A percentile compares a stretch with the other conserved stretches of the same genome.
phyloP scores from a whole-genome alignment of 30 jellyfish, hydroid and myxozoan genomes.

The Catostylus mosaicus region DNA sequence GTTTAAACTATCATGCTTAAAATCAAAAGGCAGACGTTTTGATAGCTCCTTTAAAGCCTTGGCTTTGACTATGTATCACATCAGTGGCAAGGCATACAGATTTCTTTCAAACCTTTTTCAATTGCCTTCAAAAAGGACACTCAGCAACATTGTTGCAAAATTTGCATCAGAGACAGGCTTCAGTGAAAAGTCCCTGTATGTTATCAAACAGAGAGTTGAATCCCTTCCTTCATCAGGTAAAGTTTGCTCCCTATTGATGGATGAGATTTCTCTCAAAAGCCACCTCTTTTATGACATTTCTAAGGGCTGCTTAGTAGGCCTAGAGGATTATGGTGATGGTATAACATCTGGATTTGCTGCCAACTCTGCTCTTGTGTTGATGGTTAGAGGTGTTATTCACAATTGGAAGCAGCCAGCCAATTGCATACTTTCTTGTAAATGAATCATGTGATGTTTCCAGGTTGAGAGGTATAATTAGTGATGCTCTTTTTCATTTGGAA shows the following conservation, averaged over 20 bases:
- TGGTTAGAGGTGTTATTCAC: conserved; percentile 22
- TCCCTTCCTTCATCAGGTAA: conserved; percentile 11
- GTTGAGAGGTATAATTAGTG: conserved; percentile 20
- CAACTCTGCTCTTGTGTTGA: conserved; percentile 22
- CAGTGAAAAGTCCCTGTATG: conserved; percentile 30
- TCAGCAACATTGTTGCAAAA: background rate
- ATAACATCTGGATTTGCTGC: conserved; percentile 33
- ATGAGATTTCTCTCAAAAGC: conserved; percentile 34
- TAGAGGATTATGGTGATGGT: conserved; percentile 28
- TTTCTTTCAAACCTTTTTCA: background rate
- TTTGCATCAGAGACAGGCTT: conserved; percentile 44
- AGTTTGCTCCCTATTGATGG: conserved; percentile 27
- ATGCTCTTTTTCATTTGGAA: conserved; percentile 13
- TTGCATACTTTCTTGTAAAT: conserved; percentile 32
- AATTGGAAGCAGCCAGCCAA: conserved; percentile 62
- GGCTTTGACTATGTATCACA: conserved; percentile 32
- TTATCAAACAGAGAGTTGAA: conserved; percentile 31
- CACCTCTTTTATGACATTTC: conserved; percentile 15
- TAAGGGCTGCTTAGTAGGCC: conserved; percentile 7
- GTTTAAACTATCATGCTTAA: background rate
- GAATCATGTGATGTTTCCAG: conserved; percentile 1
- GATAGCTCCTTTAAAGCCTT: conserved; percentile 12
- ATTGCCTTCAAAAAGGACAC: no score
- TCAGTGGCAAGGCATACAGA: conserved; percentile 51
- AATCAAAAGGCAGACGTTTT: conserved; percentile 12